Base-by-base conservation (phyloP, 2,888 invertebrate genomes). In the Chloromyia formosa region DNA sequence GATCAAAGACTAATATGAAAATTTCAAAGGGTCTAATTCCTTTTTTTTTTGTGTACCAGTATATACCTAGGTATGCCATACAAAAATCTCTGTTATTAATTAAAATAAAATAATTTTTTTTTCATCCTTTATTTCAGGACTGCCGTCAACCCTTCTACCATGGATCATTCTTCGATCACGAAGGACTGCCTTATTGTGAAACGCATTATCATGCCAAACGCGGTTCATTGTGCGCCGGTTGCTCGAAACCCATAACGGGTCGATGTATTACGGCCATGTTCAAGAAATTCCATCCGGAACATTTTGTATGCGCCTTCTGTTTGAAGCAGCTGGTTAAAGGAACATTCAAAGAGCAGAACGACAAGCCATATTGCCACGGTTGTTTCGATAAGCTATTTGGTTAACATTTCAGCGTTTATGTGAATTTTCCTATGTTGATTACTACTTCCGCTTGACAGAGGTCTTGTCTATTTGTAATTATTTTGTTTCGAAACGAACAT, bases 301-400 rank as follows among this genome's bases (percentile, higher is more conserved):
- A 99, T 87, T 99, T 99, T 84, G 97, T 97, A 7, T 99, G 99
- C 88, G 97, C 98, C n/a, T 99, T 98, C 88, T 99, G 99, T 83
- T 89, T 97, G 78, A 94, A 97, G 82, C 98, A 98, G 84, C 89
- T 99, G 79, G 98, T 98, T 87, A 98, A 98, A 85, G 98, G 98
- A 81, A 99, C 98, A 0, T 99, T 99, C 87, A 99, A 99, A 85
- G 99, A 99, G 85, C 97, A 98, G 84, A 97, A 97, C 84, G 96
- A 97, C 82, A 97, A 98, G 84, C 98, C 99, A 1, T 99, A 98
- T 86, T 99, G 99, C 86, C 98, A 99, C 84, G 89, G 90, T 77
- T 99, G 98, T 87, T 99, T 98, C 84, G 97, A 97, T 78, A 98
- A 97, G 84, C 89, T 99, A 53, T 99, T 97, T 83, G 96, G 97